A percentile compares a stretch with the other conserved stretches of the same genome.
phyloP scores from a whole-genome alignment of 2,113 vertebrate species.

The Erythrocercus mccallii region DNA sequence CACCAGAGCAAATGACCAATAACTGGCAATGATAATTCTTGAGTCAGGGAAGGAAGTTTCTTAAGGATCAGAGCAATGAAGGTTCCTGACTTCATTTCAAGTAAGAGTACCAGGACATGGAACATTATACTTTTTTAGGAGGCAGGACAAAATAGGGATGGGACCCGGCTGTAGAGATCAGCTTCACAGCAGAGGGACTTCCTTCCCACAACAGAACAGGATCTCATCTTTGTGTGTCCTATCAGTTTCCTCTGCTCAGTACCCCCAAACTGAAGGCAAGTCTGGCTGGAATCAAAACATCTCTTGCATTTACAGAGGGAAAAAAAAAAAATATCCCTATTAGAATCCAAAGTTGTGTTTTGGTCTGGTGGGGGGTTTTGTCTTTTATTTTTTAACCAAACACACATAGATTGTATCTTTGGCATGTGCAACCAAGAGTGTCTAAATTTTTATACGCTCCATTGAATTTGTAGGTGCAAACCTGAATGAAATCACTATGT shows the following conservation, averaged over 20 bases:
- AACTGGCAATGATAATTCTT: background rate
- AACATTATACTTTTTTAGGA: background rate
- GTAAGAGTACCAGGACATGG: background rate
- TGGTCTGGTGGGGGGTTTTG: rapidly evolving
- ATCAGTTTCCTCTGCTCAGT: background rate
- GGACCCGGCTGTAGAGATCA: background rate
- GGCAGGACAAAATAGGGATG: background rate
- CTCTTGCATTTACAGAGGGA: background rate
- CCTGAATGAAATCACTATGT: background rate
- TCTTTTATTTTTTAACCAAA: background rate
- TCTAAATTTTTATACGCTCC: background rate
- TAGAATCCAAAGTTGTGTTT: background rate
- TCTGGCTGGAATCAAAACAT: background rate
- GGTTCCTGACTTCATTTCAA: background rate
- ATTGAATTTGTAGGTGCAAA: background rate
- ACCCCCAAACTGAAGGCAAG: background rate
- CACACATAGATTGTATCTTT: background rate
- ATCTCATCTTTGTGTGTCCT: background rate
- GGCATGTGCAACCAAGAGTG: rapidly evolving
- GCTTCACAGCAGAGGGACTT: background rate
- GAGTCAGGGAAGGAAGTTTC: background rate
- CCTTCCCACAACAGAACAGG: background rate
- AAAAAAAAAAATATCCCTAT: background rate
- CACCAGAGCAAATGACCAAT: background rate
- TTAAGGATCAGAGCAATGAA: background rate